Conservation (phyloP, 2,797 vertebrate species). For the Nannoperca australis region DNA sequence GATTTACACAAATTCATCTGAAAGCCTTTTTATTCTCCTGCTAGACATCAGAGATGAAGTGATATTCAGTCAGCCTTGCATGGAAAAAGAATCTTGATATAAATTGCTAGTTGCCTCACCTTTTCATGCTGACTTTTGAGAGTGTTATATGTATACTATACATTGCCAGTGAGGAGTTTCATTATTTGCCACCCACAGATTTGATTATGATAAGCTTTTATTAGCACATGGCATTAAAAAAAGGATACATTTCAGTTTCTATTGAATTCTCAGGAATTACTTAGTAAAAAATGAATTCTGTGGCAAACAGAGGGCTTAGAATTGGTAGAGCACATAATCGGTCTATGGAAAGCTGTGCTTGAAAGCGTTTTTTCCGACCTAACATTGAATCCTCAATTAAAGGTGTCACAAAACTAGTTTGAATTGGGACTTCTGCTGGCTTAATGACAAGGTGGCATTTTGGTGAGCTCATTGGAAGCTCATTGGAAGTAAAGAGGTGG, state of each 20-base stretch:
- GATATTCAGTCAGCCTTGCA: constrained; percentile 75
- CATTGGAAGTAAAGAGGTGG: constrained; percentile 78
- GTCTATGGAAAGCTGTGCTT: constrained; percentile 82
- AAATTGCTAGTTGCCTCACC: constrained; percentile 63
- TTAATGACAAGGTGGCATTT: constrained; percentile 81
- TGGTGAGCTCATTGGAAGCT: constrained; percentile 73
- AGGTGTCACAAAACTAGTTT: constrained; percentile 83
- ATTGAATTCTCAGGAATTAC: constrained; percentile 83
- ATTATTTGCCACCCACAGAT: constrained; percentile 77
- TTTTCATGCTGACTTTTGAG: constrained; percentile 59
- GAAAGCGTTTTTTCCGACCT: constrained; percentile 81
- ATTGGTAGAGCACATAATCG: constrained; percentile 86
- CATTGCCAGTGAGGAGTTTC: constrained; percentile 70
- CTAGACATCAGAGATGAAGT: constrained; percentile 64
- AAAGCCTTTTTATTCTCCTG: constrained; percentile 63
- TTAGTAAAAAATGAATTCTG: constrained; percentile 78
- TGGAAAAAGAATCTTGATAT: constrained; percentile 61
- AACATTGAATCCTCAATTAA: constrained; percentile 86
- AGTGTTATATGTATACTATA: constrained; percentile 72
- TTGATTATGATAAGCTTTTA: constrained; percentile 86
- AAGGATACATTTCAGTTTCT: constrained; percentile 82
- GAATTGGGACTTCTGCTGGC: constrained; percentile 83
- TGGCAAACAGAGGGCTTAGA: constrained; percentile 82
- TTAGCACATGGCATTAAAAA: constrained; percentile 83
- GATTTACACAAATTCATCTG: constrained; percentile 63